Evolutionary conservation across 2,113 vertebrate species (phyloP).

Genomic region (Oreochromis aureus): DNA sequence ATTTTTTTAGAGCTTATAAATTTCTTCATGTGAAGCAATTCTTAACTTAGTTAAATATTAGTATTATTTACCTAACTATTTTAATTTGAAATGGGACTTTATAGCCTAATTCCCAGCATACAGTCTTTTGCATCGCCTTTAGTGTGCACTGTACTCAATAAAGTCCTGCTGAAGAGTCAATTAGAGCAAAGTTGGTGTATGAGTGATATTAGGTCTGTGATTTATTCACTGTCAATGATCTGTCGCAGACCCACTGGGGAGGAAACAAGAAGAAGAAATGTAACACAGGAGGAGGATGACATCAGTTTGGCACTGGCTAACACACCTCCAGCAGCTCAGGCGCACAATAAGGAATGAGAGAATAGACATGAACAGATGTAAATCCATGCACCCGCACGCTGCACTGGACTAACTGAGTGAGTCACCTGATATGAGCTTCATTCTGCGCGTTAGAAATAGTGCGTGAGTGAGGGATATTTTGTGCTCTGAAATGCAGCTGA

Average conservation of each 20-base stretch:
- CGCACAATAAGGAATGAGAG: neutral
- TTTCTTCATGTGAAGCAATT: neutral
- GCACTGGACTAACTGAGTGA: slow-evolving; percentile 13
- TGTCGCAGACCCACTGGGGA: slow-evolving; percentile 4
- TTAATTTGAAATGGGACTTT: neutral
- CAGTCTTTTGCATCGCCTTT: neutral
- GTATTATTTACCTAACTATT: neutral
- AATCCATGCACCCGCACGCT: slow-evolving; percentile 40
- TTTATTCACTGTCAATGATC: slow-evolving; percentile 18
- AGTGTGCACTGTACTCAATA: neutral
- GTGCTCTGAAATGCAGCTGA: neutral
- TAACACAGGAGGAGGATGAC: neutral
- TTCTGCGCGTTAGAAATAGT: neutral
- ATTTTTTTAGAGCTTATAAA: neutral
- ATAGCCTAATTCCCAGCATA: neutral
- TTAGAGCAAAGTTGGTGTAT: neutral
- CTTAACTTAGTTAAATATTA: neutral
- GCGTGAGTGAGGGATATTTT: neutral
- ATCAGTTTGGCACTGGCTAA: neutral
- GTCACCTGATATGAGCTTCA: neutral
- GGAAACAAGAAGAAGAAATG: slow-evolving; percentile 10
- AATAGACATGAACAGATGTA: neutral
- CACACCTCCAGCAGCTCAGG: neutral
- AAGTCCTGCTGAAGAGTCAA: slow-evolving; percentile 8
- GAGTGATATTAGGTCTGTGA: slow-evolving; percentile 17